phyloP scores from a whole-genome alignment of 1,140 invertebrate genomes.

The Ips nitidus region DNA sequence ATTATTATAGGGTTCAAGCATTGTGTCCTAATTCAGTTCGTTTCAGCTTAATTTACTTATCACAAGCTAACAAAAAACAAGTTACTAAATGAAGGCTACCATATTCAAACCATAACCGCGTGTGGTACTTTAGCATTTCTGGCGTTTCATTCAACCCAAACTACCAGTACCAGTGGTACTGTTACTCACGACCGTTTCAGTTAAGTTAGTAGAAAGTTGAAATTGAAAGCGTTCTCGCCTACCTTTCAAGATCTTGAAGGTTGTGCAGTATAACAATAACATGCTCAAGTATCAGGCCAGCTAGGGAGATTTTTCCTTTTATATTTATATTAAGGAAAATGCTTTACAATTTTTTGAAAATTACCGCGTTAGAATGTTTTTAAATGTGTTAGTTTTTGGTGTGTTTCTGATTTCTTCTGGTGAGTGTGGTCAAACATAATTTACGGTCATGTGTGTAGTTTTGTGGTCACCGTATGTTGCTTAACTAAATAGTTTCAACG shows the following conservation, averaged over 20 bases:
- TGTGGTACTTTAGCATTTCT: not conserved
- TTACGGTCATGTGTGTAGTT: no score
- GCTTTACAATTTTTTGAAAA: not conserved
- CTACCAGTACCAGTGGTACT: constrained; percentile 11
- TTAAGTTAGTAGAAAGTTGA: constrained; percentile 16
- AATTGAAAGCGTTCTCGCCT: constrained; percentile 8
- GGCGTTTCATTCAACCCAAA: not conserved
- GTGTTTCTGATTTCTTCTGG: not conserved
- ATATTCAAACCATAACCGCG: no score
- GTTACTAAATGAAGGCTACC: no score
- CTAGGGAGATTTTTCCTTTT: not conserved
- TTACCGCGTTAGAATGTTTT: not conserved
- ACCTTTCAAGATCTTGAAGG: not conserved
- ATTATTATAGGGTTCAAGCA: no score
- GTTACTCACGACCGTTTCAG: constrained; percentile 1
- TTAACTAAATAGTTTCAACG: no score
- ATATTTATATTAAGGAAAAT: no score
- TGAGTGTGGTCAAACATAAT: not conserved
- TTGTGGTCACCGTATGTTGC: no score
- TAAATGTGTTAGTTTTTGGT: not conserved
- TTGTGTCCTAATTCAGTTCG: no score
- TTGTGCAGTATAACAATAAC: not conserved
- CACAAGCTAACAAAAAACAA: no score
- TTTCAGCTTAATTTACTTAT: no score
- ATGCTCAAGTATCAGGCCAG: not conserved